Conservation (phyloP, 2,888 invertebrate species). For the Pandemis corylana region DNA sequence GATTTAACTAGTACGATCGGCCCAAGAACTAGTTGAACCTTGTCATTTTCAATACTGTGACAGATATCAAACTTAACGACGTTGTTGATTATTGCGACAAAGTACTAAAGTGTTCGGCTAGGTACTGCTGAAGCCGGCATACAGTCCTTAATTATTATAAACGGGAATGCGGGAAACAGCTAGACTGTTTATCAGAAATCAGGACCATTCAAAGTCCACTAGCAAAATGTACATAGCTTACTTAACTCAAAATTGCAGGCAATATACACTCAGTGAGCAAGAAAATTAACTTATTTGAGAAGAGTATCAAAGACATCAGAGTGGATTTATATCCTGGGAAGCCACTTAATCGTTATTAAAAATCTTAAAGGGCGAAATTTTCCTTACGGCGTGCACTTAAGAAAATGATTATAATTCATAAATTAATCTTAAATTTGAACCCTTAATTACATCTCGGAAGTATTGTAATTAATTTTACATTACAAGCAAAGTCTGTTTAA, state of each 20-base stretch:
- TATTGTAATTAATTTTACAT: slow-evolving; percentile 4
- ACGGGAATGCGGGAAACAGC: no score
- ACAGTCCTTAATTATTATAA: no score
- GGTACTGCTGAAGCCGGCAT: no score
- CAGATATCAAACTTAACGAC: no score
- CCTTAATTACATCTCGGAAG: not conserved
- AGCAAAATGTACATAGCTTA: not conserved
- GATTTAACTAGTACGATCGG: no score
- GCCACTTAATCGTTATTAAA: slow-evolving; percentile 32
- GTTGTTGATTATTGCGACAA: no score
- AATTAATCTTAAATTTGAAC: slow-evolving; percentile 21
- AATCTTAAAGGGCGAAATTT: slow-evolving; percentile 8
- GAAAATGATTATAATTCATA: slow-evolving; percentile 22
- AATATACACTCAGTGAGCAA: slow-evolving; percentile 32
- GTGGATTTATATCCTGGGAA: slow-evolving; percentile 19
- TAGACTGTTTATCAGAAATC: not conserved
- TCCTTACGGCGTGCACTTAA: slow-evolving; percentile 1
- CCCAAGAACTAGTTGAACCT: no score
- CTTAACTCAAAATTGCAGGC: slow-evolving; percentile 5
- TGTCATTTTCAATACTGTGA: no score
- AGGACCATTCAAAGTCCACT: not conserved
- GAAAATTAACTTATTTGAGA: slow-evolving; percentile 31
- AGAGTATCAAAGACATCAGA: slow-evolving; percentile 14
- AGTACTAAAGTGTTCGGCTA: no score
- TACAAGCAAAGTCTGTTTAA: not conserved